phyloP scores from a whole-genome alignment of 1,140 invertebrate species.

The Ostrea denselamellosa region DNA sequence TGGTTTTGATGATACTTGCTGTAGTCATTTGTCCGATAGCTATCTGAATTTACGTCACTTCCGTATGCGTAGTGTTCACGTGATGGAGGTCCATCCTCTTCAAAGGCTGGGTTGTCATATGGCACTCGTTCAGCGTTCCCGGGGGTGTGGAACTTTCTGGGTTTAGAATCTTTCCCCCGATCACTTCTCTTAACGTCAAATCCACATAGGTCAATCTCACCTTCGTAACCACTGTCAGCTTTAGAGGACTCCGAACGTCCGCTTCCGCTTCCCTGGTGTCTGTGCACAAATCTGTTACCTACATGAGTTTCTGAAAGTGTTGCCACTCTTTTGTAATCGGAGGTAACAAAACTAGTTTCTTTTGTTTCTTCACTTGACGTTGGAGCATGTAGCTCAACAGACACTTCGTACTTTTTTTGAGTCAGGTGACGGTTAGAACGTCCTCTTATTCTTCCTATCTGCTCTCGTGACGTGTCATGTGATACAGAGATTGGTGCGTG shows the following conservation, averaged over 20 bases:
- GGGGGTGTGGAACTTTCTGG: background rate
- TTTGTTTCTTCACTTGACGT: background rate
- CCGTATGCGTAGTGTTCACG: background rate
- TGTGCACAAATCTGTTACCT: conserved; percentile 3
- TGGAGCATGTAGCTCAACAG: conserved; percentile 1
- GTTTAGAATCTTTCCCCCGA: background rate
- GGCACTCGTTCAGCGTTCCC: background rate
- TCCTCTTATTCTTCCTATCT: background rate
- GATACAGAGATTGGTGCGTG: background rate
- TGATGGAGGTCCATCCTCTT: background rate
- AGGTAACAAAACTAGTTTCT: conserved; percentile 7
- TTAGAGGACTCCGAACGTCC: conserved; percentile 21
- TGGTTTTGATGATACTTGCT: background rate
- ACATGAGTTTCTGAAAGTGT: background rate
- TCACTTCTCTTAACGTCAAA: background rate
- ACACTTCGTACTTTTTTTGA: background rate
- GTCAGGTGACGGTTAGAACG: background rate
- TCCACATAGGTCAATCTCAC: background rate
- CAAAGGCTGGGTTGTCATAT: conserved; percentile 15
- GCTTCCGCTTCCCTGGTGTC: background rate
- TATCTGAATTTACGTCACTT: background rate
- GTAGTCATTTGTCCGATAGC: background rate
- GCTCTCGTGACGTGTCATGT: background rate
- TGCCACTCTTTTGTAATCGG: background rate
- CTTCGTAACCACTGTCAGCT: conserved; percentile 18